Base-by-base conservation (phyloP, 2,797 vertebrate species). In the Cynopterus sphinx region DNA sequence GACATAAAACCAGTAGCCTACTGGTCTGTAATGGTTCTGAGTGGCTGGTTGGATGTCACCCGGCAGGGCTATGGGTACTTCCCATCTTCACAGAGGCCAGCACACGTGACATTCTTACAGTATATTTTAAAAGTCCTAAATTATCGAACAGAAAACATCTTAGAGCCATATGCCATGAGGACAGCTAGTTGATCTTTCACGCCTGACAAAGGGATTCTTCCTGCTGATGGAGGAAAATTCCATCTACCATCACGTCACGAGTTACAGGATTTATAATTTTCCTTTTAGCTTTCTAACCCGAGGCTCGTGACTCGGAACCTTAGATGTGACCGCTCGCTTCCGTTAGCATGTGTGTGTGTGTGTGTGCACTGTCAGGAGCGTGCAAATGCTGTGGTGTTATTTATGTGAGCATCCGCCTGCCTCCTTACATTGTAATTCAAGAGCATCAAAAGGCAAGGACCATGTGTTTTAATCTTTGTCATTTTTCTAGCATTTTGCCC, bases 201-300 rank as follows among this genome's bases (percentile, higher is more conserved):
- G 67, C 22, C 28, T 43, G 59, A 13, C 57, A 65, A 33, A 91
- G 22, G 46, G 19, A 7, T 81, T 75, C 53, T 79, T 11, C 13
- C 39, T 24, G 28, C 2, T 0, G 46, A 61, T 39, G 9, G 41
- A 53, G 81, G 63, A 65, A 90, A 59, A 74, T 84, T 68, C 41
- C 79, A 59, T 65, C 8, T 2, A 9, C 59, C 55, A 51, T 59
- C 57, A n/a, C 0, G 2, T 57, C 39, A 39, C 1, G 5, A n/a
- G 31, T 53, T 41, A n/a, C 7, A 53, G 65, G 85, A 83, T 71
- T 96, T 90, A 92, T 21, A 57, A 24, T 36, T 87, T 73, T 92
- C 79, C 75, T 96, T 90, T 81, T 31, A 36, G 2, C 86, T 85
- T 85, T 43, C 57, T 70, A 89, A 49, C 49, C 19, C 61, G 6